Base-by-base conservation (phyloP, 2,888 invertebrate species). In the Periphyllus acericola region DNA sequence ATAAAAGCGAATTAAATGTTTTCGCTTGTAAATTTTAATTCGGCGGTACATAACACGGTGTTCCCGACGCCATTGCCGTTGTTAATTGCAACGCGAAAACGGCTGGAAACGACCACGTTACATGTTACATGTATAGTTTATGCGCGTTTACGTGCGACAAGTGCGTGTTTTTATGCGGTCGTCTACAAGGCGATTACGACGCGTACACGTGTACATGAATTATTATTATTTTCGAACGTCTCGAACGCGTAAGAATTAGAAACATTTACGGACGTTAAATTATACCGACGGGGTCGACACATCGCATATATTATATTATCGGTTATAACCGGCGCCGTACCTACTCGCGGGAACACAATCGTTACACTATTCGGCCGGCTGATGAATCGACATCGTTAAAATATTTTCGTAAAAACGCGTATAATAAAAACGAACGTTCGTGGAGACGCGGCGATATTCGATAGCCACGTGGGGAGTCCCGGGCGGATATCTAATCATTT, bases 391-490 rank as follows among this genome's bases (percentile, higher is more conserved):
- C 60, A 3, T 83, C 60, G 60, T 75, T 40, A 75, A 32, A 60
- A 19, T n/a, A 55, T 52, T 72, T 76, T 72, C 74, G 5, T 19
- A 40, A 74, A 55, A 60, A 55, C 36, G 11, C 4, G 25, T 74
- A 14, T 25, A 40, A 60, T 83, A 55, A 60, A 74, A 83, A 74
- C 1, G 55, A 72, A 74, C n/a, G 36, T 52, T 74, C 55, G 34
- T 74, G 19, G 14, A 82, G 32, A 9, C n/a, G 71, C 29, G 5
- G 9, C 17, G 72, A 83, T 72, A 83, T 83, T 72, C 19, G 55
- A 36, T 83, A 55, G n/a, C 55, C 29, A 74, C 29, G 11, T 55
- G 72, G 72, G n/a, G 36, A 83, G 83, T 83, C 52, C 29, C 34
- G 52, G 34, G 14, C 25, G 19, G 17, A 80, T 66, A 80, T 66